These are phyloP conservation scores for Pseudorectes ferrugineus DNA, from an alignment of 2,113 vertebrate genomes.

Conservation along the genomic window DNA sequence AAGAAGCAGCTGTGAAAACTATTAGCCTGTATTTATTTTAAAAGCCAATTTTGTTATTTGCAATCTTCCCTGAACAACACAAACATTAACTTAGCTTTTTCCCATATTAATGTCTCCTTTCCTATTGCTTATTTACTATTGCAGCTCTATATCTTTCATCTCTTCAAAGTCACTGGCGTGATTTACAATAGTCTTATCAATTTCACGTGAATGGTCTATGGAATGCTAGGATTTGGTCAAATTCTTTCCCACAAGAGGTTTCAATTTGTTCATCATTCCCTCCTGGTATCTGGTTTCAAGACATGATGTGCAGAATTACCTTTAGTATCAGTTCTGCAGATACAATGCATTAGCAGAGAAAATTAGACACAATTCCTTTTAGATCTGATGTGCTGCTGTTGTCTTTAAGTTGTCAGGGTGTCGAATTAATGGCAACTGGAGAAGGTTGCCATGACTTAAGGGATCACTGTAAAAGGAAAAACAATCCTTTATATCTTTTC, in stretches of 20 bases:
- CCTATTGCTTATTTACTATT: neutral
- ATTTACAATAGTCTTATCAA: constrained; percentile 71
- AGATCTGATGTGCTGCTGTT: constrained; percentile 69
- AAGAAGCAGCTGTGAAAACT: neutral
- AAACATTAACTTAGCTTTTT: neutral
- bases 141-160: neutral
- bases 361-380: constrained; percentile 68
- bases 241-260: constrained; percentile 83
- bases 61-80: neutral
- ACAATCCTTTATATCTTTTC: constrained; percentile 41
- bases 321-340: constrained; percentile 72
- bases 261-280: constrained; percentile 74
- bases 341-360: constrained; percentile 73
- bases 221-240: constrained; percentile 73
- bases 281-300: constrained; percentile 78
- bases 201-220: constrained; percentile 73
- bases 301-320: constrained; percentile 78
- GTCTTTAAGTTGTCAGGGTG: constrained; percentile 76
- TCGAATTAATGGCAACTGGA: constrained; percentile 68
- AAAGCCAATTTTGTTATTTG: neutral
- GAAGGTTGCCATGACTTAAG: constrained; percentile 64
- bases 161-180: neutral
- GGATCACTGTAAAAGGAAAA: constrained; percentile 65
- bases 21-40: neutral
- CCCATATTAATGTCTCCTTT: neutral